Percentiles rank a stretch among this genome's conserved stretches.
These are phyloP conservation scores for Lutra lutra DNA, from an alignment of 2,797 vertebrate species.

Conservation along the genomic window DNA sequence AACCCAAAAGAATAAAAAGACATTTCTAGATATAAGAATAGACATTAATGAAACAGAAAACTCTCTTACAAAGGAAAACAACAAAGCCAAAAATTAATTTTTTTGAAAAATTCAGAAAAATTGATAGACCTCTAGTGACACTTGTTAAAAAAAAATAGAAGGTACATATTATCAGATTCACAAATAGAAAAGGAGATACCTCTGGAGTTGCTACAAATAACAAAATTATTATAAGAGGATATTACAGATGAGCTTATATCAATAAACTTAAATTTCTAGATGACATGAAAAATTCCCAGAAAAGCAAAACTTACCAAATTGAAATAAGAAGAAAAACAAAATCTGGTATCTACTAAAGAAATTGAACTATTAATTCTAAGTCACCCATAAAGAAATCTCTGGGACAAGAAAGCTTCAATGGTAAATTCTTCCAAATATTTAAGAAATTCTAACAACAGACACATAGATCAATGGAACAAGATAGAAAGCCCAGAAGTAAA, in stretches of 20 bases:
- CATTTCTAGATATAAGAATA: background rate
- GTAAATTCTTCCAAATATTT: conserved; percentile 8
- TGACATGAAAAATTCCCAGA: background rate
- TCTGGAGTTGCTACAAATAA: background rate
- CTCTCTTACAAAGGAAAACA: background rate
- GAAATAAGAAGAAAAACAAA: background rate
- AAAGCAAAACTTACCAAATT: background rate
- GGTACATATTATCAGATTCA: background rate
- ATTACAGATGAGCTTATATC: background rate
- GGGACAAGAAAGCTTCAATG: background rate
- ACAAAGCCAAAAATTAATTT: background rate
- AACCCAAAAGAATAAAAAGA: background rate
- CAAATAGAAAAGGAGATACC: background rate
- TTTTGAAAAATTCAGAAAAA: background rate
- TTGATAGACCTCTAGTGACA: background rate
- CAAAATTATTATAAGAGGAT: background rate
- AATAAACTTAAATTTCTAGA: background rate
- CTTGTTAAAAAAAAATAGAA: background rate
- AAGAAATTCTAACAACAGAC: background rate
- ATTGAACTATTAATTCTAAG: background rate
- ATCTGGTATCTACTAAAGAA: background rate
- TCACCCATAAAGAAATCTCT: background rate
- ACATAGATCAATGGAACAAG: background rate
- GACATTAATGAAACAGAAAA: background rate
- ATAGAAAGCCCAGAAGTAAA: background rate